Conservation (phyloP, 1,140 invertebrate genomes). For the Drosophila sp. region DNA sequence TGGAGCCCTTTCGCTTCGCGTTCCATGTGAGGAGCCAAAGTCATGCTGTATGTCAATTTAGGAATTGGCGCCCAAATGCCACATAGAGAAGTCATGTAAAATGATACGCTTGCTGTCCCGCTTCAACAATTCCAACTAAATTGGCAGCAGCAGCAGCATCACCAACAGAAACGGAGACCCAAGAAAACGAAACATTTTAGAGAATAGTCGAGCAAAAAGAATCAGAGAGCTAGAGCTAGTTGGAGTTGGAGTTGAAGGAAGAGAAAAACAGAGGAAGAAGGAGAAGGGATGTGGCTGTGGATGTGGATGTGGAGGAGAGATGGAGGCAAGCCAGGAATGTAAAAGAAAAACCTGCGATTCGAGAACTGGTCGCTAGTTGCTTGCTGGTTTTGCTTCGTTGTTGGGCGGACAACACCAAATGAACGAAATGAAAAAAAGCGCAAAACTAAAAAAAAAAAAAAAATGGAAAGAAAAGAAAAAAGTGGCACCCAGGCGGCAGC, state of each 20-base stretch:
- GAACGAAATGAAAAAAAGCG: conserved; percentile 17
- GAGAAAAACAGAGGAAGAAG: conserved; percentile 29
- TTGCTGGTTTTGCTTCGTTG: conserved; percentile 21
- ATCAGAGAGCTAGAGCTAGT: conserved; percentile 22
- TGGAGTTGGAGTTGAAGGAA: not conserved
- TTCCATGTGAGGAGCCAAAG: conserved; percentile 24
- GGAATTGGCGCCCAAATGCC: conserved; percentile 78
- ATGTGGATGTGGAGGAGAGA: not conserved
- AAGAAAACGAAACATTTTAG: conserved; percentile 45
- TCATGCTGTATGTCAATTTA: conserved; percentile 64
- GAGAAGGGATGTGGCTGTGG: conserved; percentile 12
- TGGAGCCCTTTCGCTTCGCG: conserved; percentile 35
- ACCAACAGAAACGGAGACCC: conserved; percentile 9
- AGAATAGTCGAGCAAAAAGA: conserved; percentile 61
- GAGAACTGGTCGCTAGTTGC: conserved; percentile 63
- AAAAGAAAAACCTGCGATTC: conserved; percentile 66
- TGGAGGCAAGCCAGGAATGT: conserved; percentile 56
- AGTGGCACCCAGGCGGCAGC: conserved; percentile 69
- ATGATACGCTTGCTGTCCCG: conserved; percentile 63
- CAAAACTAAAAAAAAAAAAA: not conserved
- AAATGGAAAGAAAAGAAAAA: conserved; percentile 49
- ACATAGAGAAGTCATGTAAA: conserved; percentile 77
- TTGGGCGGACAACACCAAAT: conserved; percentile 52
- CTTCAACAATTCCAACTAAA: conserved; percentile 63
- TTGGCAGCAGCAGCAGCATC: conserved; percentile 39